Percentiles rank a stretch among this genome's conserved stretches.
Evolutionary conservation across 1,140 invertebrate species (phyloP).

Genomic region (Diprion similis): DNA sequence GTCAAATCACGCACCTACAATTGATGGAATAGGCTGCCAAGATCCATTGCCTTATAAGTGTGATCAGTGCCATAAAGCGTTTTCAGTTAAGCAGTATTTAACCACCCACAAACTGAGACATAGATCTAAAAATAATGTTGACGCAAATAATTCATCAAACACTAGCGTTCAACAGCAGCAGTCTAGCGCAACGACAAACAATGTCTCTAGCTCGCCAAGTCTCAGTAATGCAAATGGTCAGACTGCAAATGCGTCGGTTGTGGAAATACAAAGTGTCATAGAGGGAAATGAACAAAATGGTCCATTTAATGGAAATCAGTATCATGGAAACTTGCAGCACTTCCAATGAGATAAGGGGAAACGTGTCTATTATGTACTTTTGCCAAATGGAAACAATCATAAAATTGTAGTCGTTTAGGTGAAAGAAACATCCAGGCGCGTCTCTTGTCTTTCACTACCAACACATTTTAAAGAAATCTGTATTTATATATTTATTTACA

Average conservation of each 20-base stretch:
- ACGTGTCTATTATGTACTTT: constrained; percentile 61
- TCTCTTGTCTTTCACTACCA: background rate
- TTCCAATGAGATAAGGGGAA: constrained; percentile 62
- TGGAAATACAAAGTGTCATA: constrained; percentile 53
- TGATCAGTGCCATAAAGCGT: constrained; percentile 64
- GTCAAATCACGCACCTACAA: constrained; percentile 54
- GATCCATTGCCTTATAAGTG: constrained; percentile 64
- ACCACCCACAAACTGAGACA: constrained; percentile 61
- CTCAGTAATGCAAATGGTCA: constrained; percentile 44
- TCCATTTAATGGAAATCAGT: constrained; percentile 47
- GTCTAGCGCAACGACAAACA: constrained; percentile 29
- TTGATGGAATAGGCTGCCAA: constrained; percentile 44
- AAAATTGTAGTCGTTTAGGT: constrained; percentile 57
- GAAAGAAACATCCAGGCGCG: constrained; percentile 30
- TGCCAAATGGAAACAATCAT: constrained; percentile 59
- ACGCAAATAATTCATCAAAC: constrained; percentile 29
- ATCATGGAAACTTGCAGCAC: constrained; percentile 55
- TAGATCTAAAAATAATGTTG: constrained; percentile 49
- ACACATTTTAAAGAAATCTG: background rate
- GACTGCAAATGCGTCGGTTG: constrained; percentile 39
- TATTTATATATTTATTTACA: background rate
- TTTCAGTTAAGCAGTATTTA: constrained; percentile 62
- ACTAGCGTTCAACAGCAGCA: constrained; percentile 30
- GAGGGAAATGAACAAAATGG: constrained; percentile 46
- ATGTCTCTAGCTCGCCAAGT: constrained; percentile 27